Percentiles rank a stretch among this genome's conserved stretches.
These are phyloP conservation scores for Eupithecia exiguata DNA, from an alignment of 2,888 invertebrate species.

Conservation along the genomic window DNA sequence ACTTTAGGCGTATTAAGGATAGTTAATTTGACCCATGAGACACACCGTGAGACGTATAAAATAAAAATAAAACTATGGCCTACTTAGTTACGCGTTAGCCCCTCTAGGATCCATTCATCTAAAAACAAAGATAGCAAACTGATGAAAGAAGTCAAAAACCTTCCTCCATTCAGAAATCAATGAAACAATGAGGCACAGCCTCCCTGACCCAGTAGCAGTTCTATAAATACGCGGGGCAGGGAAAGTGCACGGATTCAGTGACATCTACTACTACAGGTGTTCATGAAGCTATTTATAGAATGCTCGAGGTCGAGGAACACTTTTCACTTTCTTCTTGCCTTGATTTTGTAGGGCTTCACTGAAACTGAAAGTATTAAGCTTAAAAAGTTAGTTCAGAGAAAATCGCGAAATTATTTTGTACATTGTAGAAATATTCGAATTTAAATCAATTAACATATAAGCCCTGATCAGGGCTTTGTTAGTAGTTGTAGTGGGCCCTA, in stretches of 20 bases:
- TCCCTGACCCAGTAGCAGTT: constrained; percentile 3
- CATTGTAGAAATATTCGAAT: not conserved
- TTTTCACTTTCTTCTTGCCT: not conserved
- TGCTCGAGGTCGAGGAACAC: not conserved
- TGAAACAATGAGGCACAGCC: constrained; percentile 13
- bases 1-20: too few species aligned
- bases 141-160: not conserved
- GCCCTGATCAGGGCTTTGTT: too few species aligned
- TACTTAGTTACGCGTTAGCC: not conserved
- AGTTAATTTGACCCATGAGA: too few species aligned
- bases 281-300: not conserved
- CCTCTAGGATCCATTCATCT: not conserved
- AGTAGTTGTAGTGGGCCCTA: not conserved
- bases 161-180: constrained; percentile 8
- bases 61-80: too few species aligned
- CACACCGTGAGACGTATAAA: too few species aligned
- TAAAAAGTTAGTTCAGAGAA: not conserved
- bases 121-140: not conserved
- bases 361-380: not conserved
- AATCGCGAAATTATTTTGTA: not conserved
- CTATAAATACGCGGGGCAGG: constrained; percentile 27
- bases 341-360: not conserved
- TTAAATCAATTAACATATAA: too few species aligned
- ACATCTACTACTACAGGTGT: constrained; percentile 31
- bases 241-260: constrained; percentile 30